Percentiles rank a stretch among this genome's conserved stretches.
Evolutionary conservation across 2,797 vertebrate species (phyloP).

Genomic region (Huso huso): DNA sequence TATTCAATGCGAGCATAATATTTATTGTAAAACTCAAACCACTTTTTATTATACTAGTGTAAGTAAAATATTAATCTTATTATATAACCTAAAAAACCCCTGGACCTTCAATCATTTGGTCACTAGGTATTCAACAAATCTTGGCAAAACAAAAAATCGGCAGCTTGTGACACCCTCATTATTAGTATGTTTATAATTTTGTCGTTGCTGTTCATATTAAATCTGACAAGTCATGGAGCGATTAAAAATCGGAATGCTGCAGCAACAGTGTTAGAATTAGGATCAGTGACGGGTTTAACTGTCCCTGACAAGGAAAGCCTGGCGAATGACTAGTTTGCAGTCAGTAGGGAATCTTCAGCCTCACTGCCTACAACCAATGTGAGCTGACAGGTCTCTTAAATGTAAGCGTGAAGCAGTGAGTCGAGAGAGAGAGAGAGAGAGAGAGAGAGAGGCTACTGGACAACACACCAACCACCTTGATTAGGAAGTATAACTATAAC

Average conservation of each 20-base stretch:
- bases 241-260: conserved; percentile 96
- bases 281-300: conserved; percentile 87
- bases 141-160: conserved; percentile 31
- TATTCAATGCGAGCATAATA: too few relatives aligned
- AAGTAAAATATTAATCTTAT: background rate
- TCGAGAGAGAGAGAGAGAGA: conserved; percentile 47
- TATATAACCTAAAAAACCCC: conserved; percentile 3
- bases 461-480: conserved; percentile 31
- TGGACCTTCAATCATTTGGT: conserved; percentile 33
- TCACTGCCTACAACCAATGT: conserved; percentile 73
- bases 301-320: conserved; percentile 85
- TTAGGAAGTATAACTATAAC: conserved; percentile 39
- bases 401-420: conserved; percentile 40
- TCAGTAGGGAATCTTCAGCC: conserved; percentile 86
- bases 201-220: conserved; percentile 76
- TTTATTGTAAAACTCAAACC: too few relatives aligned
- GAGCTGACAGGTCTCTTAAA: conserved; percentile 69
- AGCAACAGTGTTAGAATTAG: conserved; percentile 91
- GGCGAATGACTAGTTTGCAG: conserved; percentile 79
- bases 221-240: conserved; percentile 90
- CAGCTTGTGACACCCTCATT: conserved; percentile 57
- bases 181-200: conserved; percentile 73
- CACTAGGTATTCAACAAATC: conserved; percentile 32
- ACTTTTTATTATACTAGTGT: too few relatives aligned
- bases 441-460: conserved; percentile 32